These are phyloP conservation scores for Ferdinandea cuprea DNA, from an alignment of 2,888 invertebrate species.

Conservation along the genomic window DNA sequence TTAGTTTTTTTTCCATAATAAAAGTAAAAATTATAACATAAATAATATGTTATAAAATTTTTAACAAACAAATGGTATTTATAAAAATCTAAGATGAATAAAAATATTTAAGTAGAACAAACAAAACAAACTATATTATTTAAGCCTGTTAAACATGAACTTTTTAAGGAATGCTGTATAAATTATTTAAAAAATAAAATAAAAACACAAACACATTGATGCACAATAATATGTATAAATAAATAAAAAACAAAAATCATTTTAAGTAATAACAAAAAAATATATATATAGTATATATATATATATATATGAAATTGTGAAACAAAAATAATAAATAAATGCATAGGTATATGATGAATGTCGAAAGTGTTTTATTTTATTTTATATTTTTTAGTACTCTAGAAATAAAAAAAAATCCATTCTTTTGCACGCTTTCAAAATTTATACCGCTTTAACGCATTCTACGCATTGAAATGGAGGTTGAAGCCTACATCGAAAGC, in stretches of 20 bases:
- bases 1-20: slow-evolving; percentile 29
- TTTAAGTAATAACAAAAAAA: slow-evolving; percentile 23
- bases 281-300: too few relatives aligned
- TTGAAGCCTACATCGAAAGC: too few relatives aligned
- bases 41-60: slow-evolving; percentile 4
- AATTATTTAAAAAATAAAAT: slow-evolving; percentile 19
- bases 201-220: slow-evolving; percentile 28
- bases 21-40: not conserved
- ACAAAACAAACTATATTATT: slow-evolving; percentile 47
- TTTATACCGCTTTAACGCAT: too few relatives aligned
- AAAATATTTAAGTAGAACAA: slow-evolving; percentile 43
- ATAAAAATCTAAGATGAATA: slow-evolving; percentile 13
- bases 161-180: slow-evolving; percentile 57
- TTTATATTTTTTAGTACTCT: too few relatives aligned
- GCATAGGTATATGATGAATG: not conserved
- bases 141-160: slow-evolving; percentile 63
- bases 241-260: slow-evolving; percentile 6
- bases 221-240: slow-evolving; percentile 48
- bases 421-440: too few relatives aligned
- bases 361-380: not conserved
- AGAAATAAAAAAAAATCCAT: too few relatives aligned
- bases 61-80: slow-evolving; percentile 31
- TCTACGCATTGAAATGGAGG: too few relatives aligned
- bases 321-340: slow-evolving; percentile 42
- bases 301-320: slow-evolving; percentile 25